A percentile compares a stretch with the other conserved stretches of the same genome.
These are phyloP conservation scores for Pogonocichla stellata DNA, from an alignment of 2,113 vertebrate genomes.

Conservation along the genomic window DNA sequence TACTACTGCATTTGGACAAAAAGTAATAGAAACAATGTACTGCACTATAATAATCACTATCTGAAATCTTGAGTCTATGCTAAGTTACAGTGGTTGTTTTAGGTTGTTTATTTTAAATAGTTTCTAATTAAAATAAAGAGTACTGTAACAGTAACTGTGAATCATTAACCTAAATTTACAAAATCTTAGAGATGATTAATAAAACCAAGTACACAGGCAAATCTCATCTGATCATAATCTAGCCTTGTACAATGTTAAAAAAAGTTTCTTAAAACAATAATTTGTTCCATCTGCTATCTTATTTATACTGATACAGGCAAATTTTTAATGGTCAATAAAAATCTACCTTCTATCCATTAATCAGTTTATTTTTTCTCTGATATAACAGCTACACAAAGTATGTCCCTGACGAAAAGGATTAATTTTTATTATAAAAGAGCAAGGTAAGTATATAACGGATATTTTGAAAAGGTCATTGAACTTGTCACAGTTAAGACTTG, in stretches of 20 bases:
- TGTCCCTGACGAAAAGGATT: neutral
- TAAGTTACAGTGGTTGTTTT: neutral
- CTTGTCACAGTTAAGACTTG: neutral
- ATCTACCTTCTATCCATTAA: neutral
- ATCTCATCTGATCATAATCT: neutral
- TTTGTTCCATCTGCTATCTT: neutral
- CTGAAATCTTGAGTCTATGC: neutral
- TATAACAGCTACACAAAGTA: neutral
- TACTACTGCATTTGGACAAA: neutral
- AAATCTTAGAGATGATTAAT: neutral
- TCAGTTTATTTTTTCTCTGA: neutral
- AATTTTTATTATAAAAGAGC: neutral
- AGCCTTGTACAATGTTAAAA: neutral
- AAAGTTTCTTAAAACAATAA: neutral
- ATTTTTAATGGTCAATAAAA: neutral
- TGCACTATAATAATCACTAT: neutral
- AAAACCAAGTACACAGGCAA: neutral
- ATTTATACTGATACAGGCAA: neutral
- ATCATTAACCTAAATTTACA: neutral
- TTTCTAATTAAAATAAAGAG: neutral
- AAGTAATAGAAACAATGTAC: neutral
- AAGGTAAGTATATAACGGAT: neutral
- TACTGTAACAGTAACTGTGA: neutral
- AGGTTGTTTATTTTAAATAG: neutral
- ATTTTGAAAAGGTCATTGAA: neutral